phyloP scores from a whole-genome alignment of 2,888 invertebrate genomes.

The Caenorhabditis drosophilae region DNA sequence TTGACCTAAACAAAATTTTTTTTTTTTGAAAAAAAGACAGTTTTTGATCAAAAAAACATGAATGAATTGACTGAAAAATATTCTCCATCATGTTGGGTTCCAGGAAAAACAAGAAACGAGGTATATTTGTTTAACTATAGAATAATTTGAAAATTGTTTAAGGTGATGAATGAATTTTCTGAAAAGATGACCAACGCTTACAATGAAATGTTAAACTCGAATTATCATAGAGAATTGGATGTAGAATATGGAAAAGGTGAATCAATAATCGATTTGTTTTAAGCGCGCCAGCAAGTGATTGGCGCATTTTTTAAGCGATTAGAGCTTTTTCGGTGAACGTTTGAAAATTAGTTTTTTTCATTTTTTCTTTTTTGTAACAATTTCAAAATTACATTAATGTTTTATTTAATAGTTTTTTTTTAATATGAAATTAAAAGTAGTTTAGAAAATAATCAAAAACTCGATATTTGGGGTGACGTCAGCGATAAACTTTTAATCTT shows the following conservation, averaged over 20 bases:
- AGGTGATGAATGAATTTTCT: slow-evolving; percentile 25
- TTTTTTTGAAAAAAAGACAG: slow-evolving; percentile 1
- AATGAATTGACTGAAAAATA: slow-evolving; percentile 18
- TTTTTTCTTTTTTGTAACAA: neutral
- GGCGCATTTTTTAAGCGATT: too few species aligned
- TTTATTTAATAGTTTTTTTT: too few species aligned
- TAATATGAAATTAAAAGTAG: too few species aligned
- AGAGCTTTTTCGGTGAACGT: too few species aligned
- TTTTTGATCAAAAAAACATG: slow-evolving; percentile 8
- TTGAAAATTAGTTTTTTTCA: neutral
- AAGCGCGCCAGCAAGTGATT: neutral
- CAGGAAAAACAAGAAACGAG: slow-evolving; percentile 12
- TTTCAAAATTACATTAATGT: too few species aligned
- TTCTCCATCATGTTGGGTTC: slow-evolving; percentile 35
- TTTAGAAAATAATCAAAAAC: slow-evolving; percentile 29
- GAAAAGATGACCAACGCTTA: slow-evolving; percentile 4
- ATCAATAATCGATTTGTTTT: neutral
- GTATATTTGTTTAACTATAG: neutral
- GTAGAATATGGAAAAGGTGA: slow-evolving; percentile 1
- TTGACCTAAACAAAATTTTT: too few species aligned
- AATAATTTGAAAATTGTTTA: neutral
- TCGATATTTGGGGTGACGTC: slow-evolving; percentile 38
- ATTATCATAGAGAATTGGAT: neutral
- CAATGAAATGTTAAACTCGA: neutral
- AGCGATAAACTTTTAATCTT: slow-evolving; percentile 31